These are phyloP conservation scores for Candidula unifasciata DNA, from an alignment of 2,888 invertebrate species.

Conservation along the genomic window DNA sequence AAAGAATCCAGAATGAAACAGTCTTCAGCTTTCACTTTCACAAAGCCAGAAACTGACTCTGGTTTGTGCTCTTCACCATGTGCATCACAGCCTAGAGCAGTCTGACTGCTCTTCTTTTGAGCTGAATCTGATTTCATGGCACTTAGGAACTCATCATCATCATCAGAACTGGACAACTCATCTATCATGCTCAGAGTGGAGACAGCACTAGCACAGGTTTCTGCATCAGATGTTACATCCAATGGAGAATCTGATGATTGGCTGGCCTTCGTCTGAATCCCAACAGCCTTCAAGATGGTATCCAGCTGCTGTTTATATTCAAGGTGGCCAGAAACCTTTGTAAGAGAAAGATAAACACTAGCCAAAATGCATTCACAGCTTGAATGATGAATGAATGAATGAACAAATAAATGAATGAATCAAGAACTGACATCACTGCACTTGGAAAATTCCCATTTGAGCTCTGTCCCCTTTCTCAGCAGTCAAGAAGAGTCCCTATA, in stretches of 20 bases:
- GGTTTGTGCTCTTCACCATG: neutral
- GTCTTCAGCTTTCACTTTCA: neutral
- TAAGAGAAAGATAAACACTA: neutral
- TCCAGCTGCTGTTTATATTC: constrained; percentile 82
- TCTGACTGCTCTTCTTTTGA: neutral
- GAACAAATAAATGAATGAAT: no score
- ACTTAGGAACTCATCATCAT: neutral
- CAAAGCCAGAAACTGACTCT: neutral
- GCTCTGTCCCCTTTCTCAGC: no score
- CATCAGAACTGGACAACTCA: constrained; percentile 49
- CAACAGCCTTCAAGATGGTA: constrained; percentile 79
- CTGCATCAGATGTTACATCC: neutral
- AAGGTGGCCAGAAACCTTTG: constrained; percentile 80
- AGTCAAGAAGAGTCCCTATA: no score
- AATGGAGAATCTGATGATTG: neutral
- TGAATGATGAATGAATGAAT: no score
- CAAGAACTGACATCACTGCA: no score
- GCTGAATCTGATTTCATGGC: no score
- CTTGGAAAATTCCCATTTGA: no score
- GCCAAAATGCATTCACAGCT: neutral
- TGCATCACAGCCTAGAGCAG: constrained; percentile 6
- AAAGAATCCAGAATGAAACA: constrained; percentile 27
- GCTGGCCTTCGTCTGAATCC: constrained; percentile 72
- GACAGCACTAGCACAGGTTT: neutral
- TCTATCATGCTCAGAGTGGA: neutral